These are phyloP conservation scores for Magallana nippona DNA, from an alignment of 2,888 invertebrate genomes.

Conservation along the genomic window DNA sequence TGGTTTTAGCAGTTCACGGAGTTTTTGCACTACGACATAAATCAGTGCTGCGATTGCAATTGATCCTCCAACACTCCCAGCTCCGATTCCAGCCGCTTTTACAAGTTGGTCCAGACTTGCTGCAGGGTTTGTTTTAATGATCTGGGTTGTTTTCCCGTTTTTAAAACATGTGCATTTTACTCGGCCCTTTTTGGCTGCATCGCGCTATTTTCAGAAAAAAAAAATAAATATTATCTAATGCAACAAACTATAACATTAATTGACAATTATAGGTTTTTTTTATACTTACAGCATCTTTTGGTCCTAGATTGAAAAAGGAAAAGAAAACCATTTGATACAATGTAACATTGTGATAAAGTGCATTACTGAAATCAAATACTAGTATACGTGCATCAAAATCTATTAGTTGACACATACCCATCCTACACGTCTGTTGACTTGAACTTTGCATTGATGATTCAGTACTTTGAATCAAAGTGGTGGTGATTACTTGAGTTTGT, in stretches of 20 bases:
- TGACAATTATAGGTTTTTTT: not conserved
- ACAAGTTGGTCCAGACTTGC: conserved; percentile 49
- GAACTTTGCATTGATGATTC: no score
- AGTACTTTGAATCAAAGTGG: not conserved
- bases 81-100: conserved; percentile 60
- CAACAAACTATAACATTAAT: not conserved
- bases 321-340: not conserved
- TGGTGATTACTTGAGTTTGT: not conserved
- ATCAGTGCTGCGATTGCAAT: conserved; percentile 52
- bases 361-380: not conserved
- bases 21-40: conserved; percentile 51
- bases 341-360: not conserved
- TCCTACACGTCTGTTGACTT: not conserved
- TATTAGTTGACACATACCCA: not conserved
- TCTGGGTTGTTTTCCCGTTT: conserved; percentile 49
- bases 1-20: not conserved
- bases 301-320: not conserved
- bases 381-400: not conserved
- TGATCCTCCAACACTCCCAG: conserved; percentile 56
- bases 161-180: conserved; percentile 56
- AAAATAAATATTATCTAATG: not conserved
- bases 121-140: conserved; percentile 55
- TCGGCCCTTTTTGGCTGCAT: conserved; percentile 53
- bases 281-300: conserved; percentile 18
- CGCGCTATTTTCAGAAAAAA: conserved; percentile 43